Base-by-base conservation (phyloP, 2,888 invertebrate species). In the Diloba caeruleocephala region DNA sequence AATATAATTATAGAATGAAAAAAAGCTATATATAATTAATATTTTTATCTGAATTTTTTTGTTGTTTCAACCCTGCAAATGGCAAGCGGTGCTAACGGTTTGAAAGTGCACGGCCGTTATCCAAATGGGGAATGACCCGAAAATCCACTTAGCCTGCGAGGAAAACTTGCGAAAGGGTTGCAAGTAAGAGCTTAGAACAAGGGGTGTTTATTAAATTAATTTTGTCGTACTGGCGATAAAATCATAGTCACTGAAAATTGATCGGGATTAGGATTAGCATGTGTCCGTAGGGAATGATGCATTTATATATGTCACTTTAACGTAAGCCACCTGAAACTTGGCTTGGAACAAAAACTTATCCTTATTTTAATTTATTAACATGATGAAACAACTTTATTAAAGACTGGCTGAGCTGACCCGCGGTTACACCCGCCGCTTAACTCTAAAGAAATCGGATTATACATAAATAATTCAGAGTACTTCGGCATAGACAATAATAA, bases 121-220 rank as follows among this genome's bases (percentile, higher is more conserved):
- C 85, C 83, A 85, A 89, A 90, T 86, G 84, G 79, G 86, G 79
- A 76, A 67, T 76, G 78, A 90, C 89, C 90, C 89, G 89, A 87
- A 90, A 90, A 92, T 88, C 89, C 89, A 92, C 92, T 92, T 90
- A 92, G 85, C 81, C 69, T 71, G 66, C 70, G 69, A 74, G 71
- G 75, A 75, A 79, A 76, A 79, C 71, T 67, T 69, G 65, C 60
- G 62, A 74, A 82, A 81, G 80, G 83, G 79, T 79, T 31, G 45
- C 46, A 61, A 38, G 59, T 66, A 50, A 66, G 61, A 66, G 62
- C 60, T 76, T 73, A 66, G 74, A 73, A 71, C 62, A 41, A 51
- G 42, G 66, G 61, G 54, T 62, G 62, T 60, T 74, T 76, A 75
- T 76, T 76, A 70, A 74, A 76, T 71, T 66, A 71, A n/a, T 59